Percentiles rank a stretch among this genome's conserved stretches.
Evolutionary conservation across 23 tunicate species (phyloP).

Genomic region (Halocynthia roretzi): DNA sequence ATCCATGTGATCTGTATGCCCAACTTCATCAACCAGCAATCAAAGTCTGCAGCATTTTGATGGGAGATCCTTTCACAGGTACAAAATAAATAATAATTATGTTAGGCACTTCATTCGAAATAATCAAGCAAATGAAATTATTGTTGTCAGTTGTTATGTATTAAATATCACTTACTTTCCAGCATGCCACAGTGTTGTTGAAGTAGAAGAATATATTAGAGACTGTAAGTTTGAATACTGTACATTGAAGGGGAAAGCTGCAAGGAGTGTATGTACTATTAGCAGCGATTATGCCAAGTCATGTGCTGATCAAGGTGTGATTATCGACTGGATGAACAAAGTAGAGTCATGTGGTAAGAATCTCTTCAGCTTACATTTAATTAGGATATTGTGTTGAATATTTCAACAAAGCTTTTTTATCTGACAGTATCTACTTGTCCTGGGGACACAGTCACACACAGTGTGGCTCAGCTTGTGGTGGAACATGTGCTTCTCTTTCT

Average conservation of each 20-base stretch:
- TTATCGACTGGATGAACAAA: constrained; percentile 17
- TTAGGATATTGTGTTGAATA: too few relatives aligned
- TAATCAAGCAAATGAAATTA: too few relatives aligned
- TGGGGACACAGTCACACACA: constrained; percentile 28
- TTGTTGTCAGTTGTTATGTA: neutral
- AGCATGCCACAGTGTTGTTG: constrained; percentile 18
- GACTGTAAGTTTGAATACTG: constrained; percentile 12
- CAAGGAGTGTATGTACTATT: neutral
- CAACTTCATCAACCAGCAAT: constrained; percentile 13
- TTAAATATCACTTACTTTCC: neutral
- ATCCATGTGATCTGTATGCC: constrained; percentile 9
- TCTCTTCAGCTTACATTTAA: neutral
- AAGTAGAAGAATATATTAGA: neutral
- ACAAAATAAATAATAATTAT: too few relatives aligned
- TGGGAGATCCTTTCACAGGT: too few relatives aligned
- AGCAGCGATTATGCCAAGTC: constrained; percentile 11
- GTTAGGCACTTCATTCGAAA: too few relatives aligned
- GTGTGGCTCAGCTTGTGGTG: constrained; percentile 23
- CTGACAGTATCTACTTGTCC: constrained; percentile 13
- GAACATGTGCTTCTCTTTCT: constrained; percentile 15
- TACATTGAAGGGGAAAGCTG: neutral
- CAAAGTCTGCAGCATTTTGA: constrained; percentile 1
- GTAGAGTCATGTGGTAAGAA: constrained; percentile 10
- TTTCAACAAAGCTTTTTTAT: neutral
- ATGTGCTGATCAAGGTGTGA: constrained; percentile 24